Conservation (phyloP, 1,140 invertebrate genomes). For the Scaptodrosophila lebanonensis region DNA sequence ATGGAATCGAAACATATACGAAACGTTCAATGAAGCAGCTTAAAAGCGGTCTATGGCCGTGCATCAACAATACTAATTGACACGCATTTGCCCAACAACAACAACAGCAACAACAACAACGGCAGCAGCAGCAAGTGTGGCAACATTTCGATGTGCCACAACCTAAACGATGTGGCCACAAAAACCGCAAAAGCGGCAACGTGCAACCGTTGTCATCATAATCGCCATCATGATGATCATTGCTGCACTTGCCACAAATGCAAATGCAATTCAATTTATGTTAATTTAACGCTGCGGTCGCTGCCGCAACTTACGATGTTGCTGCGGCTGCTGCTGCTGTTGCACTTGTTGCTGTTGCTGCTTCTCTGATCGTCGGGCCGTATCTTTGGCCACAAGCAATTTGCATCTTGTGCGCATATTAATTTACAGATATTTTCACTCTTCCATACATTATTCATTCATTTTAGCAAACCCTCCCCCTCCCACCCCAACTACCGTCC, state of each 20-base stretch:
- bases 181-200: conserved; percentile 50
- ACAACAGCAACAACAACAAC: conserved; percentile 37
- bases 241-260: conserved; percentile 44
- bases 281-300: conserved; percentile 62
- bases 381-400: conserved; percentile 72
- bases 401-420: conserved; percentile 75
- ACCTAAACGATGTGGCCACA: conserved; percentile 7
- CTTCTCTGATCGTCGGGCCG: conserved; percentile 28
- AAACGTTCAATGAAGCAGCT: too few relatives aligned
- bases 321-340: conserved; percentile 20
- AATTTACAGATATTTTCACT: conserved; percentile 74
- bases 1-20: conserved; percentile 64
- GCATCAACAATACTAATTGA: conserved; percentile 71
- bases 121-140: neutral
- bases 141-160: conserved; percentile 30
- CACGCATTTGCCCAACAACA: conserved; percentile 46
- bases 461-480: neutral
- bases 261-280: conserved; percentile 77
- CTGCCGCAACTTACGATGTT: neutral
- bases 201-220: conserved; percentile 26
- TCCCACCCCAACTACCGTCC: neutral
- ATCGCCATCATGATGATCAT: too few relatives aligned
- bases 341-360: conserved; percentile 23
- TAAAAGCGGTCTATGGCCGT: conserved; percentile 4
- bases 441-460: conserved; percentile 63